Evolutionary conservation across 2,888 invertebrate species (phyloP).

Genomic region (Drosophila eohydei): DNA sequence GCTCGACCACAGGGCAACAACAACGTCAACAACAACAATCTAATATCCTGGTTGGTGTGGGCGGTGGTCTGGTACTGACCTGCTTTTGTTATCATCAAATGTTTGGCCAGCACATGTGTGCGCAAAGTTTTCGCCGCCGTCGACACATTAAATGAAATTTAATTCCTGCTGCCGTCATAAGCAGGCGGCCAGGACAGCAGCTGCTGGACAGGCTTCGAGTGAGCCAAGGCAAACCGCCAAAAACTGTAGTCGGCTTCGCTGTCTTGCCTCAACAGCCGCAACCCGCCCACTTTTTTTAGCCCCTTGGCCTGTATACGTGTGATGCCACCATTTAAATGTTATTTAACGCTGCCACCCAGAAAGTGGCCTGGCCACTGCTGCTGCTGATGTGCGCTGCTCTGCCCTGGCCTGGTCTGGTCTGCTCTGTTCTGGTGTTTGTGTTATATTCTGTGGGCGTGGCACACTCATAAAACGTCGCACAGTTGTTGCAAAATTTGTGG

Average conservation of each 20-base stretch:
- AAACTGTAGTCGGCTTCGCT: slow-evolving; percentile 55
- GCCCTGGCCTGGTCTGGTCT: background rate
- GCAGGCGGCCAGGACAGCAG: slow-evolving; percentile 49
- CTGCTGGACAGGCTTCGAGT: slow-evolving; percentile 69
- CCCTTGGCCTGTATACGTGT: slow-evolving; percentile 56
- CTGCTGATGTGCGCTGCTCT: slow-evolving; percentile 1
- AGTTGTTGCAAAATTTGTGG: slow-evolving; percentile 72
- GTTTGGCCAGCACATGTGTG: slow-evolving; percentile 66
- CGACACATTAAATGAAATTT: slow-evolving; percentile 78
- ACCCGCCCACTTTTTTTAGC: background rate
- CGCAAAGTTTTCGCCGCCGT: slow-evolving; percentile 65
- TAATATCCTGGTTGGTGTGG: slow-evolving; percentile 20
- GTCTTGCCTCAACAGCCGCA: slow-evolving; percentile 60
- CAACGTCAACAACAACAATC: slow-evolving; percentile 11
- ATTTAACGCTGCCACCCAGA: slow-evolving; percentile 68
- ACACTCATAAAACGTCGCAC: slow-evolving; percentile 67
- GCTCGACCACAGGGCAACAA: slow-evolving; percentile 23
- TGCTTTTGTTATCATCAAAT: slow-evolving; percentile 77
- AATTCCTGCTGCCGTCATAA: slow-evolving; percentile 77
- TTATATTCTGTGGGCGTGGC: slow-evolving; percentile 39
- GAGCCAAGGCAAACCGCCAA: slow-evolving; percentile 55
- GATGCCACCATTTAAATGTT: slow-evolving; percentile 74
- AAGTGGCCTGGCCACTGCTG: slow-evolving; percentile 42
- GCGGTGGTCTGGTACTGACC: slow-evolving; percentile 44
- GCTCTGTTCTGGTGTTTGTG: slow-evolving; percentile 16